Conservation (phyloP, 2,888 invertebrate species). For the Caenorhabditis wallacei region DNA sequence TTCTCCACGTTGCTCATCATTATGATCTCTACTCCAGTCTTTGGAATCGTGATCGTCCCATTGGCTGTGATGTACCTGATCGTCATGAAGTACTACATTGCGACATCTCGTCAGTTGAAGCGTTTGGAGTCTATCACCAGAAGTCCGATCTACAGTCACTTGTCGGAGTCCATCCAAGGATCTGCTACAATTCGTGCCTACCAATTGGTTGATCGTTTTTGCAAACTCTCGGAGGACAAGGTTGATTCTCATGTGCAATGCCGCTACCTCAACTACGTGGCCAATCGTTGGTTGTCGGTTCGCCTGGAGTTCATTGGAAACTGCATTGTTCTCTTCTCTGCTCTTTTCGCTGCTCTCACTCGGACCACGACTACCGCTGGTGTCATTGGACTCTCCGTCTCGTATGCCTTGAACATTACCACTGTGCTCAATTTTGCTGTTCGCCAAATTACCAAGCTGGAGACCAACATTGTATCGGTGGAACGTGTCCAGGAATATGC, state of each 20-base stretch:
- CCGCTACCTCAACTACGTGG: constrained; percentile 82
- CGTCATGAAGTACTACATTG: constrained; percentile 91
- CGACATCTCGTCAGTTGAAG: constrained; percentile 90
- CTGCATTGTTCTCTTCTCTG: constrained; percentile 94
- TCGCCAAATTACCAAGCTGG: constrained; percentile 96
- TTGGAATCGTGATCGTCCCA: constrained; percentile 80
- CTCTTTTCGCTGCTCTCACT: constrained; percentile 91
- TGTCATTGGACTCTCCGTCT: constrained; percentile 85
- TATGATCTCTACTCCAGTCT: constrained; percentile 82
- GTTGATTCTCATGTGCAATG: constrained; percentile 82
- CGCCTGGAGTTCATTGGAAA: constrained; percentile 97
- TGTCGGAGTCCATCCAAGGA: constrained; percentile 82
- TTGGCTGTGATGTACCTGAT: constrained; percentile 78
- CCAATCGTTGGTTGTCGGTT: constrained; percentile 91
- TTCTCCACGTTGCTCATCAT: constrained; percentile 81
- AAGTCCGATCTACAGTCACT: constrained; percentile 83
- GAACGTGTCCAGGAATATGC: constrained; percentile 87
- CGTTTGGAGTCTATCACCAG: constrained; percentile 82
- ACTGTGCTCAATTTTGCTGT: constrained; percentile 97
- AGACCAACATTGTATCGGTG: constrained; percentile 97
- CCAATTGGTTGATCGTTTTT: constrained; percentile 76
- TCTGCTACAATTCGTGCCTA: constrained; percentile 82
- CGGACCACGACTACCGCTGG: constrained; percentile 85
- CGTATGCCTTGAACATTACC: constrained; percentile 88
- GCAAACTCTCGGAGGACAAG: constrained; percentile 79